Percentiles rank a stretch among this genome's conserved stretches.
Conservation (phyloP, 2,888 invertebrate genomes). For the Poecilobothrus nobilitatus region DNA sequence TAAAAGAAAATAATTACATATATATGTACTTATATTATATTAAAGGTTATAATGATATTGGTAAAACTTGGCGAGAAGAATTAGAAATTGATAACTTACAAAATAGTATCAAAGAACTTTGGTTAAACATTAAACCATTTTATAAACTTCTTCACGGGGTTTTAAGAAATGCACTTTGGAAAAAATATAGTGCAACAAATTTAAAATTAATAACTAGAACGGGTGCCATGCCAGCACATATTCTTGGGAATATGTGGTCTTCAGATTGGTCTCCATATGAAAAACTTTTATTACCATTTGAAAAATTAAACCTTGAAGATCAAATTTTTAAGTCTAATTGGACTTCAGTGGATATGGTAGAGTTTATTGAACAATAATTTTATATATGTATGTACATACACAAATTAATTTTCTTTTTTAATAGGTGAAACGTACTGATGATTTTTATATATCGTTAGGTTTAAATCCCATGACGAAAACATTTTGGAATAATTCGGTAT, state of each 20-base stretch:
- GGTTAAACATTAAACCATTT: slow-evolving; percentile 52
- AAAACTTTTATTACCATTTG: slow-evolving; percentile 48
- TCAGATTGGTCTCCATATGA: slow-evolving; percentile 58
- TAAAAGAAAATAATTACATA: too few species aligned
- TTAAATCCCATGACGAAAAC: slow-evolving; percentile 51
- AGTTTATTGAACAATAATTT: background rate
- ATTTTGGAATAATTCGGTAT: slow-evolving; percentile 57
- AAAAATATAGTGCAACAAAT: slow-evolving; percentile 50
- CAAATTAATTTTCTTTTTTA: background rate
- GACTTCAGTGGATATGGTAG: slow-evolving; percentile 53
- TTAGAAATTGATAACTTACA: slow-evolving; percentile 54
- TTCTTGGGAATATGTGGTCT: slow-evolving; percentile 62
- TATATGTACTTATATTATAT: too few species aligned
- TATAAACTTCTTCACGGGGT: slow-evolving; percentile 67
- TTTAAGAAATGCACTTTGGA: slow-evolving; percentile 50
- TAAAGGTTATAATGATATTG: slow-evolving; percentile 59
- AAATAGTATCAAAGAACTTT: slow-evolving; percentile 47
- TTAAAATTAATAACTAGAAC: slow-evolving; percentile 48
- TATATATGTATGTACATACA: background rate
- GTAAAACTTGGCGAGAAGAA: slow-evolving; percentile 57
- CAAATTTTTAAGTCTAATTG: slow-evolving; percentile 49
- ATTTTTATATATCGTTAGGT: slow-evolving; percentile 59
- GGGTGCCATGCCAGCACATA: slow-evolving; percentile 60
- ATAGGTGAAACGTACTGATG: slow-evolving; percentile 49
- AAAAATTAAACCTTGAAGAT: slow-evolving; percentile 46